Evolutionary conservation across 2,113 vertebrate genomes (phyloP).

Genomic region (Albula goreensis): DNA sequence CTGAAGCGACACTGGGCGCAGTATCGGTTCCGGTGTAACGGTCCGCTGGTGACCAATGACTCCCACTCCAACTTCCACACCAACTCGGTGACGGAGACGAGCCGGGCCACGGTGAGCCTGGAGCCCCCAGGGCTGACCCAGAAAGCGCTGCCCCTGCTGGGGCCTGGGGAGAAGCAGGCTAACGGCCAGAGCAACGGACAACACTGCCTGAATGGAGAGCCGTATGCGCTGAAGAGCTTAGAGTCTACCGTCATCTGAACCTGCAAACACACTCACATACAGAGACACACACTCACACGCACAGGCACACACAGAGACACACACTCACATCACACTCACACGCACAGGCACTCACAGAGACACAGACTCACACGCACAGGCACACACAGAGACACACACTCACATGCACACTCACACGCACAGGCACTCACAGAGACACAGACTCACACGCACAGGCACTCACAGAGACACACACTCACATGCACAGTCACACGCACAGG

Average conservation of each 20-base stretch:
- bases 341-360: conserved; percentile 24
- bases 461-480: neutral
- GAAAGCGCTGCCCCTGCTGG: neutral
- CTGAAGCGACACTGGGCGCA: conserved; percentile 66
- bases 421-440: neutral
- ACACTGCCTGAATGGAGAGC: conserved; percentile 37
- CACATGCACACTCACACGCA: conserved; percentile 6
- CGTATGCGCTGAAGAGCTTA: conserved; percentile 34
- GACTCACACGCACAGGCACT: neutral
- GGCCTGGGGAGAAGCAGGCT: neutral
- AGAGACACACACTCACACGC: neutral
- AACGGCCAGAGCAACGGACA: conserved; percentile 53
- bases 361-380: neutral
- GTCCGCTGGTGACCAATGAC: conserved; percentile 42
- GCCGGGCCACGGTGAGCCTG: conserved; percentile 52
- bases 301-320: neutral
- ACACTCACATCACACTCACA: conserved; percentile 22
- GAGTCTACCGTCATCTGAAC: conserved; percentile 56
- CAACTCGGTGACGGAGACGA: conserved; percentile 64
- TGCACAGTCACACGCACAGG: no score
- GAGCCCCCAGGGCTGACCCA: conserved; percentile 19
- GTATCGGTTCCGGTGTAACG: conserved; percentile 55
- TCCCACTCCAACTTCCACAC: conserved; percentile 64
- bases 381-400: conserved; percentile 19
- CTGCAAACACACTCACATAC: neutral